These are phyloP conservation scores for Chlamydotis undulata DNA, from an alignment of 2,113 vertebrate genomes.

Conservation along the genomic window DNA sequence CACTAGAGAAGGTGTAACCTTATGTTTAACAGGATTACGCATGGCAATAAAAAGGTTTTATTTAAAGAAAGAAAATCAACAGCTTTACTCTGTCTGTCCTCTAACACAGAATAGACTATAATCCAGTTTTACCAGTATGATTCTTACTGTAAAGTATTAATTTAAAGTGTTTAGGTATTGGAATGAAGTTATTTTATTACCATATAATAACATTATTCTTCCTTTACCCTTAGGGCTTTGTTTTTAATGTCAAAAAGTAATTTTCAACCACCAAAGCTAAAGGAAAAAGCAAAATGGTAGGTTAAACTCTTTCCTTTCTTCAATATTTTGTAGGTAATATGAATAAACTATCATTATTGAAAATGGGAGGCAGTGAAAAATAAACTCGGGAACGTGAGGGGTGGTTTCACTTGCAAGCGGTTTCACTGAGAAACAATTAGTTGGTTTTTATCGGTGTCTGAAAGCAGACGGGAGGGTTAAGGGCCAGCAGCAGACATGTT, in stretches of 20 bases:
- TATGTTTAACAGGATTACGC: not conserved
- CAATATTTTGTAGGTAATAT: not conserved
- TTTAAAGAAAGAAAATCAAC: not conserved
- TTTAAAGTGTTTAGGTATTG: not conserved
- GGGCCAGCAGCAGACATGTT: not conserved
- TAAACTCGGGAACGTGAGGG: not conserved
- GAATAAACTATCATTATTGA: not conserved
- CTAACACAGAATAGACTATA: not conserved
- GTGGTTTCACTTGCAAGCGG: not conserved
- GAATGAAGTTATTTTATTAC: not conserved
- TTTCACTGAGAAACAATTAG: not conserved
- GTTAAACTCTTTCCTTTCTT: constrained; percentile 18
- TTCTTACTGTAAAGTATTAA: not conserved
- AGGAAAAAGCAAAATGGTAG: constrained; percentile 97
- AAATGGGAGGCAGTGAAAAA: not conserved
- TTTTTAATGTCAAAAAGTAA: constrained; percentile 98
- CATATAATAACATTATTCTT: not conserved
- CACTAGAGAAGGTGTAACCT: not conserved
- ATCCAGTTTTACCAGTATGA: not conserved
- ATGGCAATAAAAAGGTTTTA: not conserved
- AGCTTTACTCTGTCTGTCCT: not conserved
- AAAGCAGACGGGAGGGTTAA: not conserved
- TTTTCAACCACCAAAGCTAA: constrained; percentile 97
- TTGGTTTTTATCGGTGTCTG: not conserved
- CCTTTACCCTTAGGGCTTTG: constrained; percentile 83